phyloP scores from a whole-genome alignment of 2,797 vertebrate species.

The Microchirus variegatus region DNA sequence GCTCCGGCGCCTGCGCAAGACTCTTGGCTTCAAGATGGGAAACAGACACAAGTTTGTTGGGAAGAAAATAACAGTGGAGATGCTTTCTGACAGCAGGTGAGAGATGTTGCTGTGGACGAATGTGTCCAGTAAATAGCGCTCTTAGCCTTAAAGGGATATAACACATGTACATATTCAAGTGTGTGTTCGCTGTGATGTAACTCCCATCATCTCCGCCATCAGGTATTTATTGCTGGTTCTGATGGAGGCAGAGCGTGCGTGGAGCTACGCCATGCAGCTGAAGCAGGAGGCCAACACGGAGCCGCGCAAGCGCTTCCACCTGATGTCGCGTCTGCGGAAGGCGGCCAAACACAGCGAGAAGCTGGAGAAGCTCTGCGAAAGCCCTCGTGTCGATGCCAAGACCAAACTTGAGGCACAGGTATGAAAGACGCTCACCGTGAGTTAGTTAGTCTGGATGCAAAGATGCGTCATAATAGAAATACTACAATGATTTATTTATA shows the following conservation, averaged over 20 bases:
- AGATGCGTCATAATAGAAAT: too few relatives aligned
- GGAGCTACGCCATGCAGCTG: conserved; percentile 99
- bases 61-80: conserved; percentile 95
- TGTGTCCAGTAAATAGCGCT: too few relatives aligned
- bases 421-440: neutral
- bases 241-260: conserved; percentile 97
- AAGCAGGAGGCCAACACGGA: conserved; percentile 98
- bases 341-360: conserved; percentile 94
- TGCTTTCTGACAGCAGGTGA: conserved; percentile 94
- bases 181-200: neutral
- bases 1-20: conserved; percentile 92
- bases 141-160: too few relatives aligned
- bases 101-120: neutral
- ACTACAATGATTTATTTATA: too few relatives aligned
- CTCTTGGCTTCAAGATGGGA: conserved; percentile 97
- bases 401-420: conserved; percentile 99
- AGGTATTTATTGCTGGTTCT: conserved; percentile 94
- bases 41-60: conserved; percentile 97
- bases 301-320: conserved; percentile 96
- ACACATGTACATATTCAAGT: too few relatives aligned
- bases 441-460: neutral
- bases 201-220: neutral
- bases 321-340: conserved; percentile 93
- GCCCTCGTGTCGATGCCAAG: conserved; percentile 92
- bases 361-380: conserved; percentile 94